These are phyloP conservation scores for Bombus cullumanus DNA, from an alignment of 1,140 invertebrate species.

Conservation along the genomic window DNA sequence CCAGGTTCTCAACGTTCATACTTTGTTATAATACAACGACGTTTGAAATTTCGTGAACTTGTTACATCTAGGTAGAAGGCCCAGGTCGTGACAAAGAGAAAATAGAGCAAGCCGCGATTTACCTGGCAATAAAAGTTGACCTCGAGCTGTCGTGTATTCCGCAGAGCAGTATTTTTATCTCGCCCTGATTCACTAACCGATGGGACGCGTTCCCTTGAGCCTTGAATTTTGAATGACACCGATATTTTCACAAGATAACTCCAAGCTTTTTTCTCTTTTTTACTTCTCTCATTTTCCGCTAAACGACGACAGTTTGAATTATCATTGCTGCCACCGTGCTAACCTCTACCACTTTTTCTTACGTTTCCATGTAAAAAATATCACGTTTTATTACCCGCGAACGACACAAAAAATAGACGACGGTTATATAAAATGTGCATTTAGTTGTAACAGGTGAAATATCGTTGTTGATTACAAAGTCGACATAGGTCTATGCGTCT, in stretches of 20 bases:
- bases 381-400: no score
- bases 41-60: background rate
- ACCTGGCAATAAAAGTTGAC: conserved; percentile 44
- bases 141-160: conserved; percentile 39
- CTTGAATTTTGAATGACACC: conserved; percentile 27
- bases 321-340: no score
- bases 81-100: conserved; percentile 3
- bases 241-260: background rate
- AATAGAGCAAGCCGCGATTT: conserved; percentile 33
- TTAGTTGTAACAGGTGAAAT: fast-evolving
- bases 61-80: background rate
- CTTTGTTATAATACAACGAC: background rate
- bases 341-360: no score
- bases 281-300: background rate
- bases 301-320: background rate
- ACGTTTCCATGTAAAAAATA: no score
- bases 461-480: no score
- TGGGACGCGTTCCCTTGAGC: conserved; percentile 6
- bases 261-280: background rate
- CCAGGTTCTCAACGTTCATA: no score
- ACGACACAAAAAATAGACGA: no score
- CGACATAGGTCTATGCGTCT: no score
- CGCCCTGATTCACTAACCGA: conserved; percentile 31
- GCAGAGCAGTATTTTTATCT: conserved; percentile 37
- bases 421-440: no score